Evolutionary conservation across 2,797 vertebrate species (phyloP).

Genomic region (Lerista edwardsae): DNA sequence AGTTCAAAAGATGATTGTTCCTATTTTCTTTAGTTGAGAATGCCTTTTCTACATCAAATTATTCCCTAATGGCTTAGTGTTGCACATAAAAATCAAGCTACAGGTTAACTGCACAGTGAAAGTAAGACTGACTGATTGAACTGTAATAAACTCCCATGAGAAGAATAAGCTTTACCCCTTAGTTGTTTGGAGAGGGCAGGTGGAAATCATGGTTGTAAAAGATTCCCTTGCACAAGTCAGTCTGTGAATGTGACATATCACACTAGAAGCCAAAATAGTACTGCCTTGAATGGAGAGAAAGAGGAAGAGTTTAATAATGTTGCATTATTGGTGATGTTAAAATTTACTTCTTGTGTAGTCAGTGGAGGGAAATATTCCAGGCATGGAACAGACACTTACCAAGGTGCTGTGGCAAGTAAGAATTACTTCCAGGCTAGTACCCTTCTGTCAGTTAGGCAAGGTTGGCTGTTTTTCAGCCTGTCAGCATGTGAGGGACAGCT

Average conservation of each 20-base stretch:
- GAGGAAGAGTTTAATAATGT: neutral
- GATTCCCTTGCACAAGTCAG: neutral
- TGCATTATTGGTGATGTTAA: neutral
- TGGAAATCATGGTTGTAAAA: neutral
- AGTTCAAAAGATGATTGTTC: neutral
- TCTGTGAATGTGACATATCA: neutral
- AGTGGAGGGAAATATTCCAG: neutral
- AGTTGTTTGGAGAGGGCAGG: neutral
- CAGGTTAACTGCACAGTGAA: neutral
- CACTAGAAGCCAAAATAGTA: neutral
- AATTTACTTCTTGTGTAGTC: neutral
- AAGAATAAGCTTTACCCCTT: neutral
- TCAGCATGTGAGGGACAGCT: neutral
- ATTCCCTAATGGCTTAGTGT: neutral
- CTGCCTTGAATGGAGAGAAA: neutral
- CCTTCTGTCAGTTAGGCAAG: neutral
- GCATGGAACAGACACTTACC: neutral
- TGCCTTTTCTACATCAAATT: neutral
- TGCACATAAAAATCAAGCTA: neutral
- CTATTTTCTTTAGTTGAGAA: neutral
- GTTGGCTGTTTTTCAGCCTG: neutral
- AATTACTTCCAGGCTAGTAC: neutral
- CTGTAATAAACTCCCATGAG: neutral
- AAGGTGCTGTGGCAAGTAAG: neutral
- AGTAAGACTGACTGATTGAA: neutral